Evolutionary conservation across 2,113 vertebrate species (phyloP).

Genomic region (Isichthys henryi): DNA sequence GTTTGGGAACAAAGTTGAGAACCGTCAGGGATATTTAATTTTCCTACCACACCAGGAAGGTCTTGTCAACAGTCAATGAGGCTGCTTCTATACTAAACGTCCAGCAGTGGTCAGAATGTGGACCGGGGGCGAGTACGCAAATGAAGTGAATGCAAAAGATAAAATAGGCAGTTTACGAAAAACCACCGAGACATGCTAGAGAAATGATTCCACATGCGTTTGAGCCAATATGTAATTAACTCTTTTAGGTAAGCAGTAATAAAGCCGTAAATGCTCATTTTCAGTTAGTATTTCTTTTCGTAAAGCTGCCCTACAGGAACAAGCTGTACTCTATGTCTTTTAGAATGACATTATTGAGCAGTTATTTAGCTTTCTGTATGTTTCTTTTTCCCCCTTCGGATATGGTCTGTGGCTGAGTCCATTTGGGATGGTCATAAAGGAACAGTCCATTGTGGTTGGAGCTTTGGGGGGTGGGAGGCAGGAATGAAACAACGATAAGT

Average conservation of each 20-base stretch:
- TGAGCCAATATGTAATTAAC: constrained; percentile 50
- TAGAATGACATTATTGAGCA: neutral
- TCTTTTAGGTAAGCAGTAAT: constrained; percentile 50
- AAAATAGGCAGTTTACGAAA: constrained; percentile 55
- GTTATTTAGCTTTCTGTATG: neutral
- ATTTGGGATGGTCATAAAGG: neutral
- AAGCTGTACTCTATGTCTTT: neutral
- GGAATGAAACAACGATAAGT: neutral
- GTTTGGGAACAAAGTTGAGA: constrained; percentile 29
- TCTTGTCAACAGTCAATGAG: constrained; percentile 1
- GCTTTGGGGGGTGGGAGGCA: neutral
- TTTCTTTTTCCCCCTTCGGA: neutral
- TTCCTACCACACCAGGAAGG: neutral
- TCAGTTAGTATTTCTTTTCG: constrained; percentile 27
- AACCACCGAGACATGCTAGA: constrained; percentile 56
- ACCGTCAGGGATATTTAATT: neutral
- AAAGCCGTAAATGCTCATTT: constrained; percentile 49
- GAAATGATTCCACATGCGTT: constrained; percentile 52
- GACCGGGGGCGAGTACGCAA: constrained; percentile 27
- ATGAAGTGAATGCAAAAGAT: constrained; percentile 39
- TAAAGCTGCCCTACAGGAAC: neutral
- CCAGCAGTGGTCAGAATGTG: constrained; percentile 36
- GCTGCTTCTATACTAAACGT: constrained; percentile 21
- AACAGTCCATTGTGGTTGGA: neutral
- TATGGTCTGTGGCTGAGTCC: constrained; percentile 13